Evolutionary conservation across 2,888 invertebrate species (phyloP), one percentile per base, ranked within the genome.

Genomic region (Eristalinus aeneus): DNA sequence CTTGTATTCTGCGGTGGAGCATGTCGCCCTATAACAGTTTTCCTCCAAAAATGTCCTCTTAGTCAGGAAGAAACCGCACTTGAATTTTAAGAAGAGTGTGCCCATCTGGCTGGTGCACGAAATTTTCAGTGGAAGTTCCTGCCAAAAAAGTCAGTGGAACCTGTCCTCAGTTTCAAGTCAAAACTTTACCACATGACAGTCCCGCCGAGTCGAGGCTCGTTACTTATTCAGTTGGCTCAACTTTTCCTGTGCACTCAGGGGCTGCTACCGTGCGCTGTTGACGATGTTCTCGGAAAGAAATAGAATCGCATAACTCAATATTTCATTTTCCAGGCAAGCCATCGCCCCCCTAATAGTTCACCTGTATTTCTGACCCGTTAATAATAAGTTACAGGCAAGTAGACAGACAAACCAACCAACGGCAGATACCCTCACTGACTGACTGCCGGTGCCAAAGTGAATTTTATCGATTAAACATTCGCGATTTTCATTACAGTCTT

Each of bases 381-480:
- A 86, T 74, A 77, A 77, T 74, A 74, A 77, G 76, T 71, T 22
- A 71, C 64, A 77, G 71, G 22, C 77, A 64, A 53, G 82, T 73
- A 86, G 68, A 73, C 73, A 34, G 16, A 69, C 69, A 22, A 6
- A 36, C 22, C 31, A 10, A 68, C 36, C 36, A 11, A 23, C 64
- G 53, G 27, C 32, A 22, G 60, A 67, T 69, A 3, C 79, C 71
- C 54, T n/a, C 46, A 20, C 32, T 27, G 23, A 22, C 23, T 6
- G 56, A 27, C 23, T 27, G 23, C 11, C 72, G 82, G 82, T 86
- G 77, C 77, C 78, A 79, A 87, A 83, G 87, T 83, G 78, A 78
- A 87, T 87, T 78, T 75, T 87, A 87, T 87, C 87, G 87, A 87
- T 87, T 87, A 87, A 87, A 87, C 87, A 87, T 87, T 87, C 87